Evolutionary conservation across 1,140 invertebrate genomes (phyloP).

Genomic region (Aradophagus sp.): DNA sequence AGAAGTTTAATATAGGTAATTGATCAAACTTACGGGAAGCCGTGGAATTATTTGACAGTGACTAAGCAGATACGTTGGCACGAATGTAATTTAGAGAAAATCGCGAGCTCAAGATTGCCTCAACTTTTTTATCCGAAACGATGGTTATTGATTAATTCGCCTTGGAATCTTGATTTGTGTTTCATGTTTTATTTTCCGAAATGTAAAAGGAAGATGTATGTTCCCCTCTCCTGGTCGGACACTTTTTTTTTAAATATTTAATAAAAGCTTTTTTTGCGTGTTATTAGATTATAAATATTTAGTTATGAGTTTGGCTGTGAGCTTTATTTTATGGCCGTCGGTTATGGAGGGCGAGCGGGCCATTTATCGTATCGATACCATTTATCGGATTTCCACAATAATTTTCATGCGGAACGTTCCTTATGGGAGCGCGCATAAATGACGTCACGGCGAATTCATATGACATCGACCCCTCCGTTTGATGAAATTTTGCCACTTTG

Average conservation of each 20-base stretch:
- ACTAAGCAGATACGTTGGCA: no score
- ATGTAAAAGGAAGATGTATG: slow-evolving; percentile 3
- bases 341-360: slow-evolving; percentile 31
- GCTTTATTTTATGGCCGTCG: slow-evolving; percentile 30
- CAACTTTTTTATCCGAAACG: no score
- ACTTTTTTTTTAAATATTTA: slow-evolving; percentile 33
- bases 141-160: no score
- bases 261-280: slow-evolving; percentile 32
- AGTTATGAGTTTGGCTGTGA: slow-evolving; percentile 23
- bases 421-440: slow-evolving; percentile 49
- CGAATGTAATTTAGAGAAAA: no score
- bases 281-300: slow-evolving; percentile 48
- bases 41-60: no score
- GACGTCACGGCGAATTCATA: slow-evolving; percentile 34
- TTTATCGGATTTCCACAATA: slow-evolving; percentile 55
- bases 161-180: background rate
- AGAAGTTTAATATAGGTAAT: no score
- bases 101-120: no score
- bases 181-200: slow-evolving; percentile 10
- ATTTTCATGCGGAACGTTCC: slow-evolving; percentile 51
- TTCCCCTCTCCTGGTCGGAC: background rate
- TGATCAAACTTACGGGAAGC: no score
- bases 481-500: slow-evolving; percentile 50
- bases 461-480: slow-evolving; percentile 16
- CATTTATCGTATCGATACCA: slow-evolving; percentile 53